A percentile compares a stretch with the other conserved stretches of the same genome.
These are phyloP conservation scores for Scomber colias DNA, from an alignment of 2,113 vertebrate species.

Conservation along the genomic window DNA sequence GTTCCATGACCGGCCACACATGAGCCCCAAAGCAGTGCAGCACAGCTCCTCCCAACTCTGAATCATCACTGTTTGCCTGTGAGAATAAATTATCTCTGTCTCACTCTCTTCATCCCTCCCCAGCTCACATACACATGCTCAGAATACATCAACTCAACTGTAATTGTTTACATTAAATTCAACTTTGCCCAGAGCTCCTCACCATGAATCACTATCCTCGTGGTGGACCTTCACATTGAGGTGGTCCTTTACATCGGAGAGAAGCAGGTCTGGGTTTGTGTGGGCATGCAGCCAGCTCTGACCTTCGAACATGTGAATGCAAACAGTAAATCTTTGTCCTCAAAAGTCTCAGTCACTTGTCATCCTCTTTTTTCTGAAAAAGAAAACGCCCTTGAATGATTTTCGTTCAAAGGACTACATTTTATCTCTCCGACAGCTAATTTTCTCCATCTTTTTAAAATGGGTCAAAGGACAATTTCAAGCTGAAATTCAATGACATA, in stretches of 20 bases:
- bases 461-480: neutral
- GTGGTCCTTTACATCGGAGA: slow-evolving; percentile 50
- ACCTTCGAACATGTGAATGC: slow-evolving; percentile 53
- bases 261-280: slow-evolving; percentile 53
- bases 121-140: slow-evolving; percentile 21
- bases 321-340: slow-evolving; percentile 55
- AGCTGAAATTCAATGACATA: neutral
- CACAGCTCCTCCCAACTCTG: slow-evolving; percentile 1
- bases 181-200: slow-evolving; percentile 41
- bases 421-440: too few relatives aligned
- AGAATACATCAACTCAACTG: slow-evolving; percentile 53
- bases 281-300: slow-evolving; percentile 61
- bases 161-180: slow-evolving; percentile 65
- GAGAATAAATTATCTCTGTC: slow-evolving; percentile 47
- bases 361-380: slow-evolving; percentile 8
- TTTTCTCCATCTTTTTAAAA: too few relatives aligned
- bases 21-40: slow-evolving; percentile 1
- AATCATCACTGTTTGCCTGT: slow-evolving; percentile 20
- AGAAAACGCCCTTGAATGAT: neutral
- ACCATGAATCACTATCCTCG: slow-evolving; percentile 55
- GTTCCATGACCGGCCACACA: slow-evolving; percentile 10
- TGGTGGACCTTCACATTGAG: slow-evolving; percentile 45
- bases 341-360: slow-evolving; percentile 33
- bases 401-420: too few relatives aligned
- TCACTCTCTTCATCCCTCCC: slow-evolving; percentile 26